Percentiles rank a stretch among this genome's conserved stretches.
phyloP scores from a whole-genome alignment of 2,797 vertebrate species.

The Molossus alvarezi region DNA sequence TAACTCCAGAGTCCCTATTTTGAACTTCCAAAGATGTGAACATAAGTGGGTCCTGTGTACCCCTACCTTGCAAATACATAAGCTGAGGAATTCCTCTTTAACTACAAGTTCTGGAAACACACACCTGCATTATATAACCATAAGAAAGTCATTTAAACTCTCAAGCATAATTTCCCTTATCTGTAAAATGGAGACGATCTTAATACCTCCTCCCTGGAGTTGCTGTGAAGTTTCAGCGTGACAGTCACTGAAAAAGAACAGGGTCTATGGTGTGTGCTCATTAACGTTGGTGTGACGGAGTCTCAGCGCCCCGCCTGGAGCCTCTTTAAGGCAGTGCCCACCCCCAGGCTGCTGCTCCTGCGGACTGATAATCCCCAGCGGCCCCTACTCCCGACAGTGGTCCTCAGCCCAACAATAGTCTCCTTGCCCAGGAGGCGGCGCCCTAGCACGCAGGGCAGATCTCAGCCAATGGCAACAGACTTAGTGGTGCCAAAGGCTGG shows the following conservation, averaged over 20 bases:
- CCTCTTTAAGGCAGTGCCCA: background rate
- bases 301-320: background rate
- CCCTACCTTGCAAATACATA: background rate
- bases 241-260: background rate
- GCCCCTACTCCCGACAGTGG: background rate
- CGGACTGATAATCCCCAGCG: background rate
- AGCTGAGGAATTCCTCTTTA: background rate
- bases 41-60: background rate
- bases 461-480: slow-evolving; percentile 19
- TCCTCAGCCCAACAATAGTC: background rate
- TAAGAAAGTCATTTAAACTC: slow-evolving; percentile 31
- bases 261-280: background rate
- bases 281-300: background rate
- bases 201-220: background rate
- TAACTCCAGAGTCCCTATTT: background rate
- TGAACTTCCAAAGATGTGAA: slow-evolving; percentile 28
- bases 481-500: background rate
- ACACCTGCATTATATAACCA: background rate
- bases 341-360: background rate
- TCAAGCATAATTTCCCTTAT: slow-evolving; percentile 4
- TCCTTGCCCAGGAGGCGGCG: background rate
- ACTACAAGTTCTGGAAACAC: background rate
- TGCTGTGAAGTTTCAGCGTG: background rate
- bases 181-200: slow-evolving; percentile 7
- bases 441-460: background rate